Conservation (phyloP, 2,888 invertebrate species). For the Onthophagus sagittarius region DNA sequence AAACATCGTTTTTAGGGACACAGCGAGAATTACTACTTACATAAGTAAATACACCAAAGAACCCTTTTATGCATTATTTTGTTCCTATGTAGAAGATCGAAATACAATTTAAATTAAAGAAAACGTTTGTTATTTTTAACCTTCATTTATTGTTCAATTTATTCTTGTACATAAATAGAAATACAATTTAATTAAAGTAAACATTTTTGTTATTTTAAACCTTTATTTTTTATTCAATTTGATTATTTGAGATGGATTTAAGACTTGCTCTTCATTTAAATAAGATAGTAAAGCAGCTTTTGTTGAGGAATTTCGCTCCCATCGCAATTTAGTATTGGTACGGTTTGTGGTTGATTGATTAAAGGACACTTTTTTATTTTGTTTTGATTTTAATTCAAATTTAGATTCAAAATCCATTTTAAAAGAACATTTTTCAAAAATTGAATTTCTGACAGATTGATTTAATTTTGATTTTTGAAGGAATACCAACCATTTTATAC, state of each 20-base stretch:
- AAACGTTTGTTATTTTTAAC: not conserved
- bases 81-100: conserved; percentile 19
- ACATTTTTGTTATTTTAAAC: not conserved
- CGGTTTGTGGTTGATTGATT: not conserved
- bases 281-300: not conserved
- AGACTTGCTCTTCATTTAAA: not conserved
- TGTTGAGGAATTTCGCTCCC: not conserved
- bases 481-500: not conserved
- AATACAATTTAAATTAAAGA: not conserved
- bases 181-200: not conserved
- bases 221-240: not conserved
- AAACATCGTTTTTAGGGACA: conserved; percentile 61
- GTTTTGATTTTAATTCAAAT: not conserved
- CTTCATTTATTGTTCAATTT: not conserved
- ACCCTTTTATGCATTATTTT: conserved; percentile 21
- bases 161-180: no score
- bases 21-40: conserved; percentile 49
- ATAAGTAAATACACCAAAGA: conserved; percentile 37
- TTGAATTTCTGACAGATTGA: not conserved
- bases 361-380: not conserved
- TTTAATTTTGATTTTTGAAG: not conserved
- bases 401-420: not conserved
- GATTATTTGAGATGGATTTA: not conserved
- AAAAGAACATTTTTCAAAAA: not conserved
- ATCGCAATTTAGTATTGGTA: not conserved